Base-by-base conservation (phyloP, 92 coral and sea anemone species). In the Epizoanthus illoricatus region DNA sequence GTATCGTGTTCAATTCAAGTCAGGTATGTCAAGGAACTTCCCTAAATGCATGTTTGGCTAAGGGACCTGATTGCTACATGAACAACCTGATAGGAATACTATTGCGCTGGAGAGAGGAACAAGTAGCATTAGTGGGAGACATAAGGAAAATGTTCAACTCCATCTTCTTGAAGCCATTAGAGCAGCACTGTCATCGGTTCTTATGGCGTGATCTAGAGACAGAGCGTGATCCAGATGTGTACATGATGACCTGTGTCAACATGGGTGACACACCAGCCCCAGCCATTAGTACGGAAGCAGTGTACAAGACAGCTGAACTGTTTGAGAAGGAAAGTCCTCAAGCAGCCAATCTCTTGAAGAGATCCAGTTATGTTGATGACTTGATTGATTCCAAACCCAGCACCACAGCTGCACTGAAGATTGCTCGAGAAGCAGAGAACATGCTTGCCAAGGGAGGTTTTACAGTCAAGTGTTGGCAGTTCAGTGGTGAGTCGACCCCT, bases 101-200 rank as follows among this genome's bases (percentile, higher is more conserved):
- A 67, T 86, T 90, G 15, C 86, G 90, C 47, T 90, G 90, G 90
- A 83, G 93, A 18, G 93, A 90, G 55, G 88, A 73, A 19, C 84
- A 73, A 20, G 86, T 87, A 5, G 87, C 92, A 8, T 33, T 89
- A 0, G 84, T 81, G 3, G 90, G 90, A 19, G 84, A 87, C 65
- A 81, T 87, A 39, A 52, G 64, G 11, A 87, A 60, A 63, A 87
- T 86, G 92, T 86, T 83, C 79, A 57, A 90, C 70, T 75, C 90
- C 1, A 61, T 83, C 42, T 74, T 69, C 57, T 64, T 87, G 66
- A 84, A 83, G 85, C 70, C 55, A 17, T 2, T 83, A 39, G 92
- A 89, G 74, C 88, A 89, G 71, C 92, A 89, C 60, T 83, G 88
- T n/a, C 93, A 90, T 69, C 69, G 90, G 68, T 86, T 90, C 68